Conservation (phyloP, 2,113 vertebrate genomes). For the Sinocyclocheilus maitianheensis region DNA sequence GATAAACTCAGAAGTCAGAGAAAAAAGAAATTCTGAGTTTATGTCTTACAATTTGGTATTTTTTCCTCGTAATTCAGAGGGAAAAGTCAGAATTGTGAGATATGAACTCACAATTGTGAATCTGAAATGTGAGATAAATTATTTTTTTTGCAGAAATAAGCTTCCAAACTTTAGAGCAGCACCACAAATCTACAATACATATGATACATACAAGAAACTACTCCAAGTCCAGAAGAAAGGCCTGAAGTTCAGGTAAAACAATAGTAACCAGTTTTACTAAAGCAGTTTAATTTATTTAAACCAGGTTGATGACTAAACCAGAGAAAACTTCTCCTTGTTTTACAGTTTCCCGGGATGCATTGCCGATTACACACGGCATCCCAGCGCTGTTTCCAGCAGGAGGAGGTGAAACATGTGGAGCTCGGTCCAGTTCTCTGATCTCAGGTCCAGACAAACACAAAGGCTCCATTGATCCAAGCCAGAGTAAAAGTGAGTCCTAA, state of each 20-base stretch:
- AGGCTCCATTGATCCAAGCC: not conserved
- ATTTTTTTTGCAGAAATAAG: not conserved
- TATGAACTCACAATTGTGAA: too few relatives aligned
- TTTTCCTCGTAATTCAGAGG: too few relatives aligned
- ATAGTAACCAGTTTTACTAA: not conserved
- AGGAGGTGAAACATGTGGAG: not conserved
- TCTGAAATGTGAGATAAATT: too few relatives aligned
- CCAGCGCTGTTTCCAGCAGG: slow-evolving; percentile 13
- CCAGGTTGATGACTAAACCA: not conserved
- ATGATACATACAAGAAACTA: too few relatives aligned
- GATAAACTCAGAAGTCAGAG: too few relatives aligned
- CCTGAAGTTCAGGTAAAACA: slow-evolving; percentile 1
- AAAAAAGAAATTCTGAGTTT: too few relatives aligned
- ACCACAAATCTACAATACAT: not conserved
- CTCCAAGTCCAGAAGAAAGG: not conserved
- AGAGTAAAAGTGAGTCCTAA: not conserved
- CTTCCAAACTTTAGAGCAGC: not conserved
- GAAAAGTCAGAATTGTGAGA: too few relatives aligned
- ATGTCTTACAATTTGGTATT: too few relatives aligned
- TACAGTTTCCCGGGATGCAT: not conserved
- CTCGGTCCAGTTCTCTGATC: slow-evolving; percentile 29
- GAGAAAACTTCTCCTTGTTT: not conserved
- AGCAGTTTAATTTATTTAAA: not conserved
- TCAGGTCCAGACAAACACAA: slow-evolving; percentile 36
- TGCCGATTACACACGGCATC: not conserved